Evolutionary conservation across 2,113 vertebrate species (phyloP).

Genomic region (Lycocorax pyrrhopterus): DNA sequence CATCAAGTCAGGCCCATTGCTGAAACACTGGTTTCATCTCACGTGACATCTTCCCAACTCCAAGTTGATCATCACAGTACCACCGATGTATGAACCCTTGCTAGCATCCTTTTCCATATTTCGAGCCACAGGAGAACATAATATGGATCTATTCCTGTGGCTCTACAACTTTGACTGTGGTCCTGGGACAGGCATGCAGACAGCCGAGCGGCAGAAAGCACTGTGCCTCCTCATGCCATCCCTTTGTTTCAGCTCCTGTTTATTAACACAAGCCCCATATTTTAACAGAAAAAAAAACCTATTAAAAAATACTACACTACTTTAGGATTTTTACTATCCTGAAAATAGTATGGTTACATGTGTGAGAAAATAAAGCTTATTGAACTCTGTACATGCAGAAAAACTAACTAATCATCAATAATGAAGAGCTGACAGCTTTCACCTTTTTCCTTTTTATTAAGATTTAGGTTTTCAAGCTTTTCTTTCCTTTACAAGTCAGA

Average conservation of each 20-base stretch:
- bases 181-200: not conserved
- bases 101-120: not conserved
- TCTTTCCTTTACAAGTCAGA: not conserved
- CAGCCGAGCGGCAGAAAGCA: not conserved
- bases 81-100: not conserved
- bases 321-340: not conserved
- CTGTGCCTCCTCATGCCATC: not conserved
- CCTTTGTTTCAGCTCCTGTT: not conserved
- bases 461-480: not conserved
- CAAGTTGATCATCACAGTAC: not conserved
- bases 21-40: not conserved
- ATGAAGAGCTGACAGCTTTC: not conserved
- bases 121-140: accelerated
- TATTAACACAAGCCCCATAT: not conserved
- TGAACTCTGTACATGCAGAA: not conserved
- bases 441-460: not conserved
- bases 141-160: not conserved
- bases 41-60: not conserved
- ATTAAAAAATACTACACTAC: not conserved
- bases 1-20: not conserved
- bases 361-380: not conserved
- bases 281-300: not conserved
- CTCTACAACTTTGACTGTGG: not conserved
- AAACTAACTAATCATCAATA: not conserved
- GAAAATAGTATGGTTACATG: not conserved